Conservation (phyloP, 1,140 invertebrate species). For the Aphelenchoides besseyi region DNA sequence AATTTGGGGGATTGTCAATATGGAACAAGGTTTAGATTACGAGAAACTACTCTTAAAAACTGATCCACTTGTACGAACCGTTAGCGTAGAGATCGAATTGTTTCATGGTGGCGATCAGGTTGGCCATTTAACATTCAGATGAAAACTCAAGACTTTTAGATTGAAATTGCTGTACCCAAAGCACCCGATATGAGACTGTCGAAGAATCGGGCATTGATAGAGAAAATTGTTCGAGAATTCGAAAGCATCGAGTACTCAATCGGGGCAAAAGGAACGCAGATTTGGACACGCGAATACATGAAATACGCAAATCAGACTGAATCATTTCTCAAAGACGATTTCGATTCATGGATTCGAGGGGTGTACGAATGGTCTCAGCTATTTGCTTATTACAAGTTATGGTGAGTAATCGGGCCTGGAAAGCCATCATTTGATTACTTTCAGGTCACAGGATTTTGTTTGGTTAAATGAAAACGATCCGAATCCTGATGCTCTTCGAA, state of each 20-base stretch:
- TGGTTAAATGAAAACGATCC: slow-evolving; percentile 50
- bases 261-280: slow-evolving; percentile 56
- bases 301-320: slow-evolving; percentile 61
- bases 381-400: slow-evolving; percentile 61
- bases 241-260: slow-evolving; percentile 47
- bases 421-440: slow-evolving; percentile 19
- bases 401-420: slow-evolving; percentile 36
- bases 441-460: slow-evolving; percentile 60
- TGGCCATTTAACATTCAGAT: background rate
- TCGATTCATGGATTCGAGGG: slow-evolving; percentile 54
- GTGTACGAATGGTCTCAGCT: slow-evolving; percentile 61
- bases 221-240: slow-evolving; percentile 55
- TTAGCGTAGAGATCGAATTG: slow-evolving; percentile 52
- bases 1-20: slow-evolving; percentile 59
- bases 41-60: slow-evolving; percentile 62
- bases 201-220: slow-evolving; percentile 46
- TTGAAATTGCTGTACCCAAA: slow-evolving; percentile 58
- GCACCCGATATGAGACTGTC: slow-evolving; percentile 51
- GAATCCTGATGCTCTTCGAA: slow-evolving; percentile 39
- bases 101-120: slow-evolving; percentile 60
- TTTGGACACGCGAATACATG: slow-evolving; percentile 58
- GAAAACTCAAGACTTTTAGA: slow-evolving; percentile 32
- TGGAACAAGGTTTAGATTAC: slow-evolving; percentile 64
- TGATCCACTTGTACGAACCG: slow-evolving; percentile 60
- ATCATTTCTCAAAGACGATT: slow-evolving; percentile 51